Evolutionary conservation across 1,140 invertebrate species (phyloP), one percentile per base, ranked within the genome.

Genomic region (Diabrotica virgifera): DNA sequence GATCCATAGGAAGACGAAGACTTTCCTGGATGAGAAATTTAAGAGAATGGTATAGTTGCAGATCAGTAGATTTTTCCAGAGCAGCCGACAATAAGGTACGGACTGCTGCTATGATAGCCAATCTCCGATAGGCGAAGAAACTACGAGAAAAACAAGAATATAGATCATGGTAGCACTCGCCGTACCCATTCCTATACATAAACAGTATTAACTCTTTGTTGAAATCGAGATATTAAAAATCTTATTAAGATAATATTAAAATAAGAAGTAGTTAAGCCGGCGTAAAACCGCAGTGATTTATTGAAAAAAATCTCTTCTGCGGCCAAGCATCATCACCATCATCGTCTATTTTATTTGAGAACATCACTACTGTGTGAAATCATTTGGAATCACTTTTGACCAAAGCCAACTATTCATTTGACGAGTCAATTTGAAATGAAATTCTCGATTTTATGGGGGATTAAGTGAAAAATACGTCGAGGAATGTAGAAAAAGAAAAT

Each of bases 211-310:
- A 8, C 8, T 46, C 40, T 46, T 57, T 36, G 35, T 57, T 57
- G 36, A 36, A 57, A 36, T 57, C 55, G 24, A 57, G 37, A 57
- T 37, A 36, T 36, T 35, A 57, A 57, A 57, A 57, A 57, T 57
- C 55, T 57, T 40, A 57, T 57, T 57, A 57, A 24, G 35, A 36
- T 24, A 57, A 57, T 57, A 57, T 57, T 57, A 57, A 57, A 57
- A 57, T 57, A 57, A 57, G 24, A 57, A 57, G n/a, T n/a, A 8
- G 24, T 36, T 36, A 36, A 57, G 5, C 10, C 36, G 6, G 24
- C 55, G 55, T 36, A 36, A 57, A 57, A 57, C 55, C 55, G 55
- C 55, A 46, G 40, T 36, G 55, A 36, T n/a, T 57, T 37, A 37
- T 57, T n/a, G 11, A 55, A 57, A 57, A 57, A 57, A 57, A 6